phyloP scores from a whole-genome alignment of 2,888 invertebrate genomes.

The Caprella mutica region DNA sequence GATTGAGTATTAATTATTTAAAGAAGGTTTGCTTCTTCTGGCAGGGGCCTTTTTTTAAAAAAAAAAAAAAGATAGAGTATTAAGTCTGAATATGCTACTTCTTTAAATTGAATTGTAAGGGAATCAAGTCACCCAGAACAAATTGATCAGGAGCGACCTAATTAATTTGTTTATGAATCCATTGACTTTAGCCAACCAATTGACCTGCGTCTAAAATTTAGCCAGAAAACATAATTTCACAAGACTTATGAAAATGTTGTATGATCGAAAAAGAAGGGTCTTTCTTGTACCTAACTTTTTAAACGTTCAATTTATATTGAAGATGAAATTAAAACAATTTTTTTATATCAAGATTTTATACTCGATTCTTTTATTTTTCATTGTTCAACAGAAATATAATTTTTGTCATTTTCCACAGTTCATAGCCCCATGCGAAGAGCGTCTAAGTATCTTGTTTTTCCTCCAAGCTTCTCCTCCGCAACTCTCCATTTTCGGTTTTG shows the following conservation, averaged over 20 bases:
- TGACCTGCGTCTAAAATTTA: too few relatives aligned
- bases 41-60: too few relatives aligned
- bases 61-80: too few relatives aligned
- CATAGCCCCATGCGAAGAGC: constrained; percentile 40
- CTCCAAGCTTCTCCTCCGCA: constrained; percentile 39
- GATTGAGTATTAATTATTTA: too few relatives aligned
- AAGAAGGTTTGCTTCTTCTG: too few relatives aligned
- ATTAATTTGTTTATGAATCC: not conserved
- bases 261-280: too few relatives aligned
- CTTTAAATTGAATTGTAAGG: too few relatives aligned
- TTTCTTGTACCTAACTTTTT: too few relatives aligned
- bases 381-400: not conserved
- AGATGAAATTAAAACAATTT: not conserved
- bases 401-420: constrained; percentile 36
- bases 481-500: constrained; percentile 38
- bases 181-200: too few relatives aligned
- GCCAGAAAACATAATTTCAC: too few relatives aligned
- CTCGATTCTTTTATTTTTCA: not conserved
- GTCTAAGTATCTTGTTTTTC: constrained; percentile 37
- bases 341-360: not conserved
- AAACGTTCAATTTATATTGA: not conserved
- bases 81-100: too few relatives aligned
- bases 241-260: too few relatives aligned
- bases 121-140: not conserved
- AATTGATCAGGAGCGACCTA: not conserved